phyloP scores from a whole-genome alignment of 1,140 invertebrate genomes.

The Elymnias hypermnestra region DNA sequence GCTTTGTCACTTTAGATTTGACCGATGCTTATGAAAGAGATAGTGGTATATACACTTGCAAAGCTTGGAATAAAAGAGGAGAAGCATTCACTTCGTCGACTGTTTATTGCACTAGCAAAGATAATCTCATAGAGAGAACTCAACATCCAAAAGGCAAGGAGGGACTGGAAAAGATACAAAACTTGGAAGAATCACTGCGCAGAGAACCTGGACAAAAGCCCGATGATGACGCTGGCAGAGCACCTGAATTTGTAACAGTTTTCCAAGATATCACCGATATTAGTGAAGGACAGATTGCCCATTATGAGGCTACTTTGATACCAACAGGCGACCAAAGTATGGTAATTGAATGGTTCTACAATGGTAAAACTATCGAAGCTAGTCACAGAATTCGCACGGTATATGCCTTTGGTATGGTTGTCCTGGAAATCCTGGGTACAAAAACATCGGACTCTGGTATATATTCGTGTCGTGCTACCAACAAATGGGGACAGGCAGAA shows the following conservation, averaged over 20 bases:
- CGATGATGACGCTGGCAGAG: conserved; percentile 86
- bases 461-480: conserved; percentile 91
- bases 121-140: conserved; percentile 89
- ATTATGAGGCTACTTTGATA: conserved; percentile 95
- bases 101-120: conserved; percentile 88
- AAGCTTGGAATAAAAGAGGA: conserved; percentile 89
- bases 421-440: conserved; percentile 93
- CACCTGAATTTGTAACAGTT: conserved; percentile 92
- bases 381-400: conserved; percentile 93
- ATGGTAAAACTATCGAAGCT: conserved; percentile 91
- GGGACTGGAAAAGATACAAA: conserved; percentile 92
- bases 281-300: conserved; percentile 93
- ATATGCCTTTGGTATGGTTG: conserved; percentile 96
- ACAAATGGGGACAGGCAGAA: conserved; percentile 92
- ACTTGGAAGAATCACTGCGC: conserved; percentile 90
- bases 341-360: conserved; percentile 98
- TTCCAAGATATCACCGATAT: conserved; percentile 89
- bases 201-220: conserved; percentile 80
- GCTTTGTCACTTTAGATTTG: conserved; percentile 93
- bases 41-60: conserved; percentile 95
- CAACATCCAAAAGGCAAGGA: conserved; percentile 96
- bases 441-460: conserved; percentile 92
- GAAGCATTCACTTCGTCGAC: conserved; percentile 95
- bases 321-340: conserved; percentile 97
- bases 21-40: conserved; percentile 94